These are phyloP conservation scores for Istiophorus platypterus DNA, from an alignment of 2,113 vertebrate genomes.

Conservation along the genomic window DNA sequence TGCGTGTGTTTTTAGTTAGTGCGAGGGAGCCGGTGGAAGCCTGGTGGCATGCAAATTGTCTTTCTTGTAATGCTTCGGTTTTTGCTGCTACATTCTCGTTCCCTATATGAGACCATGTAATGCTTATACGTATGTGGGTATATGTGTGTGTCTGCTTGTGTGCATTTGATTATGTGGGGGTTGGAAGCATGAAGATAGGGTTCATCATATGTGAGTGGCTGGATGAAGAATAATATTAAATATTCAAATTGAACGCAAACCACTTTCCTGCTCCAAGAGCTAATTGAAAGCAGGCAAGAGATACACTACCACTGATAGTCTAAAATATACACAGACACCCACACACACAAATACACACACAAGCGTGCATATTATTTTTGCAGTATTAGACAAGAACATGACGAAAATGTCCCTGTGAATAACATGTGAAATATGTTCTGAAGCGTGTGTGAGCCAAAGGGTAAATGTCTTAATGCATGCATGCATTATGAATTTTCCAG, in stretches of 20 bases:
- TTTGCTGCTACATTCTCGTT: constrained; percentile 23
- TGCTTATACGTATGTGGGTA: neutral
- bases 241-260: constrained; percentile 59
- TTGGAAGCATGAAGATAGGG: constrained; percentile 49
- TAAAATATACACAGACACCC: neutral
- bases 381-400: neutral
- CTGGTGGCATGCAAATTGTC: constrained; percentile 23
- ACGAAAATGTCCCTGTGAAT: neutral
- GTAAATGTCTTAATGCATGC: constrained; percentile 21
- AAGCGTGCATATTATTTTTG: neutral
- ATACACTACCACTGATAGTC: neutral
- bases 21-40: constrained; percentile 10
- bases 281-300: constrained; percentile 41
- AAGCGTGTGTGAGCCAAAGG: constrained; percentile 68
- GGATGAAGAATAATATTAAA: constrained; percentile 55
- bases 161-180: neutral
- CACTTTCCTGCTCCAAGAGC: constrained; percentile 1
- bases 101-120: constrained; percentile 34
- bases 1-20: neutral
- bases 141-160: constrained; percentile 15
- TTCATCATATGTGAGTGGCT: constrained; percentile 57
- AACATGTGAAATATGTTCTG: constrained; percentile 16
- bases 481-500: constrained; percentile 21
- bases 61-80: constrained; percentile 49
- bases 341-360: neutral